These are phyloP conservation scores for Lophotis ruficrista DNA, from an alignment of 2,113 vertebrate species.

Conservation along the genomic window DNA sequence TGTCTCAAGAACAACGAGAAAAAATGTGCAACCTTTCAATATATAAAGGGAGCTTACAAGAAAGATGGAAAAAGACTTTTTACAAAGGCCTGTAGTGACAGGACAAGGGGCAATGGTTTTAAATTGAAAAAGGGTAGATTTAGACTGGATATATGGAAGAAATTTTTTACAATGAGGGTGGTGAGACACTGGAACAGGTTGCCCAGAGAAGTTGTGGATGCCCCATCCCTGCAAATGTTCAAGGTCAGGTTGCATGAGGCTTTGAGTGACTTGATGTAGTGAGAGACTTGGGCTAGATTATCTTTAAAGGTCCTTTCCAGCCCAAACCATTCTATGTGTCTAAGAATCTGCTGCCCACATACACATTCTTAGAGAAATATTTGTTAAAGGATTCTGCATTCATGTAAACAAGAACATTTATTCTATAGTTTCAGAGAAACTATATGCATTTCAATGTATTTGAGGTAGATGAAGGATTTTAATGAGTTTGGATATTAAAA, in stretches of 20 bases:
- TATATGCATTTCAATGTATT: background rate
- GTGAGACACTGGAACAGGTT: background rate
- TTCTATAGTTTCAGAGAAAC: background rate
- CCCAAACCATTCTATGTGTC: background rate
- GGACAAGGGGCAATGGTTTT: background rate
- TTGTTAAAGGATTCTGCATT: background rate
- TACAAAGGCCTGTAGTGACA: background rate
- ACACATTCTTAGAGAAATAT: background rate
- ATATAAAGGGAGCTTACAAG: background rate
- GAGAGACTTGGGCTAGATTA: background rate
- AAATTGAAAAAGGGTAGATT: background rate
- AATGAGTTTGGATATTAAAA: background rate
- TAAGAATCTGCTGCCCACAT: background rate
- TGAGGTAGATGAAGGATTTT: background rate
- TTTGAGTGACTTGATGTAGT: background rate
- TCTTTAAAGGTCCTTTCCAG: background rate
- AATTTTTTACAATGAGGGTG: accelerated
- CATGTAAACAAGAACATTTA: background rate
- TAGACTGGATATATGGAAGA: background rate
- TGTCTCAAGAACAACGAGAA: background rate
- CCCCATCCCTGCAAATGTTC: background rate
- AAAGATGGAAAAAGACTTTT: background rate
- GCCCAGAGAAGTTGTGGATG: background rate
- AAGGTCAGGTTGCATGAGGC: background rate
- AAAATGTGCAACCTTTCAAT: background rate